Evolutionary conservation across 2,888 invertebrate species (phyloP).

Genomic region (Priocnemis perturbator): DNA sequence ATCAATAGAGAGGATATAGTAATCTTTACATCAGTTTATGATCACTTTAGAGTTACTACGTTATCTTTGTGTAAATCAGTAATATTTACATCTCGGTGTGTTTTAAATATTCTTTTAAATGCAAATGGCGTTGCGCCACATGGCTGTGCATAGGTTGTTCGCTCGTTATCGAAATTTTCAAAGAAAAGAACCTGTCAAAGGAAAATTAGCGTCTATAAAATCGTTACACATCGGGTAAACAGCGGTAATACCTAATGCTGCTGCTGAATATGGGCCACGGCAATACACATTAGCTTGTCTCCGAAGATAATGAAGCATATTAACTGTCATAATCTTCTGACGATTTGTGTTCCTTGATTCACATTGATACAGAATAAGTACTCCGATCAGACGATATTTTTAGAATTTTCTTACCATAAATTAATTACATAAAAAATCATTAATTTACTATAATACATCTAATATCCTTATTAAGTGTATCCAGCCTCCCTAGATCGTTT

Average conservation of each 20-base stretch:
- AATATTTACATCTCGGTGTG: slow-evolving; percentile 51
- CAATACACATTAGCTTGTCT: slow-evolving; percentile 40
- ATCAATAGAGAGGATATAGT: slow-evolving; percentile 49
- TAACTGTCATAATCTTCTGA: slow-evolving; percentile 40
- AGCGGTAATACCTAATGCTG: slow-evolving; percentile 41
- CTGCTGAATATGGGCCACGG: slow-evolving; percentile 40
- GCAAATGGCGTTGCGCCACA: slow-evolving; percentile 48
- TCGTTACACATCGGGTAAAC: slow-evolving; percentile 44
- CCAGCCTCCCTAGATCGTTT: slow-evolving; percentile 67
- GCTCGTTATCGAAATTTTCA: slow-evolving; percentile 32
- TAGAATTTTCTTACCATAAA: slow-evolving; percentile 69
- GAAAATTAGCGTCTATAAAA: slow-evolving; percentile 45
- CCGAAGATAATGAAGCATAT: slow-evolving; percentile 44
- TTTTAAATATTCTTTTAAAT: slow-evolving; percentile 49
- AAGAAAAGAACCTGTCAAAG: slow-evolving; percentile 37
- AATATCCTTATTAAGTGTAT: slow-evolving; percentile 66
- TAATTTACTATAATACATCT: slow-evolving; percentile 73
- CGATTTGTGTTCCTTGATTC: slow-evolving; percentile 36
- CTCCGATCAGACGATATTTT: slow-evolving; percentile 66
- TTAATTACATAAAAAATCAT: slow-evolving; percentile 73
- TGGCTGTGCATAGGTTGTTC: slow-evolving; percentile 44
- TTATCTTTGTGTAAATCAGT: slow-evolving; percentile 36
- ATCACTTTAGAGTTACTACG: slow-evolving; percentile 41
- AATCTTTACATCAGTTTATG: slow-evolving; percentile 33
- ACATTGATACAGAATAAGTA: slow-evolving; percentile 69